Evolutionary conservation across 64 coral and sea anemone species (phyloP), one percentile per base, ranked within the genome.

Genomic region (Platygyra sinensis): DNA sequence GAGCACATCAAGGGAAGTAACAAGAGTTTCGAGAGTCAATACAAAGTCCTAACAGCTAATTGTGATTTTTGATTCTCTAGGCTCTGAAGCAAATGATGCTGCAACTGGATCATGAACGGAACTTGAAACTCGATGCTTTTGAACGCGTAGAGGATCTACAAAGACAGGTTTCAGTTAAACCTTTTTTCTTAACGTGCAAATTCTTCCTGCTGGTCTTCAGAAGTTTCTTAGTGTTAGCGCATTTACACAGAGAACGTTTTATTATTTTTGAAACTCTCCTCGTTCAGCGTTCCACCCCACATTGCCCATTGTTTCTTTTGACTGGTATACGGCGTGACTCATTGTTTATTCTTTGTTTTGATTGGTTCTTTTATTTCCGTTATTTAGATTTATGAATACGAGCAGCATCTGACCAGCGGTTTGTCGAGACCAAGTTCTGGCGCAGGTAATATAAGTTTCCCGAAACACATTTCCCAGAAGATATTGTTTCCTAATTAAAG

Each of bases 101-200:
- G 19, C 97, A 96, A 64, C 50, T 99, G 19, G 97, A 99, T 25
- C 97, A 96, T 61, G 97, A 99, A 65, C 59, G 97, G 28, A 52
- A 89, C 55, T 92, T 99, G 20, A 99, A 99, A 72, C 76, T 99
- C 24, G 97, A 86, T 73, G 97, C 97, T 30, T 99, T 99, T 75
- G 97, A 96, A 76, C 79, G 97, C 80, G 97, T 99, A 11, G 97
- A 99, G n/a, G 97, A 96, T 62, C 79, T 96, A 3, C 97, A 96
- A 74, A 93, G 94, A 87, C 94, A 95, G 88, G 94, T 99, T 85
- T 19, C 4, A n/a, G n/a, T n/a, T n/a, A 46, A 72, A 73, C n/a
- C 38, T 11, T 72, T 7, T 29, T 29, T 19, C 20, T 52, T 19
- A 73, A 74, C 22, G 15, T 16, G 54, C 54, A 57, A 57, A 15